Evolutionary conservation across 1,140 invertebrate genomes (phyloP).

Genomic region (Sminthurinus signatus): DNA sequence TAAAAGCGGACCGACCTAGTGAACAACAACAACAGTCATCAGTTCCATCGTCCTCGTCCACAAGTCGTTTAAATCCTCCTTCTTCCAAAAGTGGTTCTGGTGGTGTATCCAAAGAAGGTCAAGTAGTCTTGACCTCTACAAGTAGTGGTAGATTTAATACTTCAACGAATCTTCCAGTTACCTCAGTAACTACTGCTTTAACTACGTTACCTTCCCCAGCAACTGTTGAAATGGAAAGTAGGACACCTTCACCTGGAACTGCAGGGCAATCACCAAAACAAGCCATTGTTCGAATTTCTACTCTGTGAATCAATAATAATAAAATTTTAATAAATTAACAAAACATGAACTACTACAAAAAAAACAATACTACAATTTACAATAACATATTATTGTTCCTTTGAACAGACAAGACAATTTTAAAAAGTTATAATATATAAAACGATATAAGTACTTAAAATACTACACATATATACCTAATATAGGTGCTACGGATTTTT

Average conservation of each 20-base stretch:
- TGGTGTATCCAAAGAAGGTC: conserved; percentile 1
- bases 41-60: conserved; percentile 13
- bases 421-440: too few species aligned
- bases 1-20: too few species aligned
- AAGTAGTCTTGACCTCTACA: conserved; percentile 30
- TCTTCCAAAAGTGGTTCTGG: not conserved
- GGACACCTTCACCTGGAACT: conserved; percentile 12
- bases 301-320: conserved; percentile 30
- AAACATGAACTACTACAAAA: not conserved
- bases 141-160: conserved; percentile 39
- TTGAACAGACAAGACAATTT: too few species aligned
- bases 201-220: conserved; percentile 38
- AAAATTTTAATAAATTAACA: not conserved
- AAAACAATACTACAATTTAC: too few species aligned
- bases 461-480: too few species aligned
- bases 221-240: conserved; percentile 36
- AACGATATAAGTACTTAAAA: too few species aligned
- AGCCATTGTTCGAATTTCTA: conserved; percentile 39
- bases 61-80: conserved; percentile 1
- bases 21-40: not conserved
- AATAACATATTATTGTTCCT: too few species aligned
- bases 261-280: conserved; percentile 25
- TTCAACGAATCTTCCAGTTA: conserved; percentile 39
- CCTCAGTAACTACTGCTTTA: conserved; percentile 40
- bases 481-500: too few species aligned